Evolutionary conservation across 2,113 vertebrate species (phyloP).

Genomic region (Gyps fulvus): DNA sequence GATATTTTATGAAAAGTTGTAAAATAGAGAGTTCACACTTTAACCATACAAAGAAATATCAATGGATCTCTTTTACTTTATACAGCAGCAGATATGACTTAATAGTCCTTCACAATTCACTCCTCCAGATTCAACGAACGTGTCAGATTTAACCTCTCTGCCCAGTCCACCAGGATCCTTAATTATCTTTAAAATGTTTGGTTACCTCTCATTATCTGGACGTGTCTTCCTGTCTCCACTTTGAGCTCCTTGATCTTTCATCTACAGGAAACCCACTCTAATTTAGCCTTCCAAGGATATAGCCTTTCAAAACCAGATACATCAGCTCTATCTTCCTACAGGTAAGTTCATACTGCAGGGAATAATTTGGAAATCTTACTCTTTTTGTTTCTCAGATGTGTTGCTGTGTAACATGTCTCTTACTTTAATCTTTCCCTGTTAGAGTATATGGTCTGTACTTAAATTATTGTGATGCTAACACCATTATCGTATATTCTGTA

Average conservation of each 20-base stretch:
- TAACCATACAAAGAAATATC: background rate
- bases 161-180: background rate
- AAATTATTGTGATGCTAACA: background rate
- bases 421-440: background rate
- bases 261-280: background rate
- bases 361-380: background rate
- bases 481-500: background rate
- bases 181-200: background rate
- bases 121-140: background rate
- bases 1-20: background rate
- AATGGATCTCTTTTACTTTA: background rate
- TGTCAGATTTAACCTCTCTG: background rate
- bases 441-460: background rate
- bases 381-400: background rate
- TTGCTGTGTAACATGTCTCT: background rate
- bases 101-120: background rate
- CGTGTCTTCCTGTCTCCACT: rapidly evolving
- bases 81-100: background rate
- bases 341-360: background rate
- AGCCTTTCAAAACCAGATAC: background rate
- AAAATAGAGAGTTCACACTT: background rate
- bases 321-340: background rate
- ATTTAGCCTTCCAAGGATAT: background rate
- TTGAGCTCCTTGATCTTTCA: background rate
- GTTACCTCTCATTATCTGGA: background rate